Evolutionary conservation across 2,113 vertebrate genomes (phyloP), one percentile per base, ranked within the genome.

Genomic region (Sakesphorus luctuosus): DNA sequence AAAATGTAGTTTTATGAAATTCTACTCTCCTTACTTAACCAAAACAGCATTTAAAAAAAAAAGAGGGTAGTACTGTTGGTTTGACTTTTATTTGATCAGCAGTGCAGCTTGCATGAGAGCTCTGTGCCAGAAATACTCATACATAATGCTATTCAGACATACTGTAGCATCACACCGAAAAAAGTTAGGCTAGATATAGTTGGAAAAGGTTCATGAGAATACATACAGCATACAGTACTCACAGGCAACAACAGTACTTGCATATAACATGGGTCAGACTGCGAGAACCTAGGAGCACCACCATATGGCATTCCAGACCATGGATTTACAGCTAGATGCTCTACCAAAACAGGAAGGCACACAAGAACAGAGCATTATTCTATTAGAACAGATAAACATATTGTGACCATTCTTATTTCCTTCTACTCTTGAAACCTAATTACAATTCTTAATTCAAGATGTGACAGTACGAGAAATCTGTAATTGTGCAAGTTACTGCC

Each of bases 71-170:
- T 33, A 53, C 4, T 24, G 4, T n/a, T 35, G 8, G 11, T 79
- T 68, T 62, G 12, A 44, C 18, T 47, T 65, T 47, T n/a, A 61
- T 35, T 68, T 55, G 55, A 56, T 61, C 20, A 69, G 55, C 50
- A 66, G 31, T 26, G 29, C 29, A 81, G 24, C 8, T 73, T 73
- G 49, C 20, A 16, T 15, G 10, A 93, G 17, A 84, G 7, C 17
- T 19, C 21, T 52, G 6, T 35, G 38, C 35, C 24, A 86, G 53
- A 83, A 79, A 88, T 29, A 66, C 5, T 6, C 9, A 25, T 6
- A 17, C 8, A 26, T n/a, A 76, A 72, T 21, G 11, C 46, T 40
- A 24, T 28, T 29, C 26, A 47, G 11, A 44, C 0, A 0, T 46
- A 47, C 17, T 26, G 13, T 15, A 52, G n/a, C 11, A 77, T 26